Evolutionary conservation across 1,140 invertebrate genomes (phyloP).

Genomic region (Zelostemma sp.): DNA sequence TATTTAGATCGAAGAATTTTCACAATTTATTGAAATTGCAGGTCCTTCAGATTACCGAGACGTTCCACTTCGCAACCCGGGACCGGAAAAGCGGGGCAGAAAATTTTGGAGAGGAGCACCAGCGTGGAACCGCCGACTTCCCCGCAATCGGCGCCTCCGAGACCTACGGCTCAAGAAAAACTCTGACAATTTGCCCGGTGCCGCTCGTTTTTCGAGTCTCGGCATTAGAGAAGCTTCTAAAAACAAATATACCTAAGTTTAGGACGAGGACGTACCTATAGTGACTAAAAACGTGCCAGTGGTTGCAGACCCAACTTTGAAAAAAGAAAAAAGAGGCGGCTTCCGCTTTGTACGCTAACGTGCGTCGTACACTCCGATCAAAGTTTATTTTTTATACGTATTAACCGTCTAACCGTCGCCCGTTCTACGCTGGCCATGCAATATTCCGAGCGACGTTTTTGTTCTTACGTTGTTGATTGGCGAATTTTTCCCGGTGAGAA

Average conservation of each 20-base stretch:
- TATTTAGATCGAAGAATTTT: too few species aligned
- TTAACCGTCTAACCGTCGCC: conserved; percentile 1
- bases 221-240: conserved; percentile 44
- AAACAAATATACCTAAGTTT: conserved; percentile 5
- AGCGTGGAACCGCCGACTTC: conserved; percentile 58
- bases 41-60: conserved; percentile 66
- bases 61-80: conserved; percentile 61
- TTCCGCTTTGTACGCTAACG: conserved; percentile 1
- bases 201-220: conserved; percentile 65
- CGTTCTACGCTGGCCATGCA: conserved; percentile 7
- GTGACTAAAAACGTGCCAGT: not conserved
- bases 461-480: not conserved
- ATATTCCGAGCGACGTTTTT: not conserved
- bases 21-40: conserved; percentile 13
- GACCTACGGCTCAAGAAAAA: conserved; percentile 57
- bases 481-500: not conserved
- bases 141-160: conserved; percentile 46
- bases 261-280: not conserved
- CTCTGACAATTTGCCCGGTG: conserved; percentile 68
- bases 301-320: not conserved
- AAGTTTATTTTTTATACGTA: conserved; percentile 43
- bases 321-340: not conserved
- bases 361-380: conserved; percentile 14
- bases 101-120: conserved; percentile 61
- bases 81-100: conserved; percentile 42